These are phyloP conservation scores for Zaprionus nigranus DNA, from an alignment of 1,140 invertebrate genomes.

Conservation along the genomic window DNA sequence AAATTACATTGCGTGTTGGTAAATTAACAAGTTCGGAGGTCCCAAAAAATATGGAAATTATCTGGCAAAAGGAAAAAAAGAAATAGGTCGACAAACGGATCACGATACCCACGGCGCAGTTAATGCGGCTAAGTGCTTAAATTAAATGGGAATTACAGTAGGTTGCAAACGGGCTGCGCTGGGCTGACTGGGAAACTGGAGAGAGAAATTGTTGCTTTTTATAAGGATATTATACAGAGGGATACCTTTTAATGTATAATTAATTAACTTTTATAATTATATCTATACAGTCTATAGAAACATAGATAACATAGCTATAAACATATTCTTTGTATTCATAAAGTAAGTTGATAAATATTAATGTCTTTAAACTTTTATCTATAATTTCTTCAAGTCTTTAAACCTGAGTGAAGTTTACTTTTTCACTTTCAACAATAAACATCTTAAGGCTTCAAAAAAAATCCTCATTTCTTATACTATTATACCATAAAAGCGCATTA, in stretches of 20 bases:
- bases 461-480: neutral
- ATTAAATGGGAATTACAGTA: constrained; percentile 14
- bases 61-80: constrained; percentile 28
- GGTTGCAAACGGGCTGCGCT: neutral
- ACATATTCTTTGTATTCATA: neutral
- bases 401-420: neutral
- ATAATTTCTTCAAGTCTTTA: neutral
- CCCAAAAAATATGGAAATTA: constrained; percentile 50
- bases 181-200: neutral
- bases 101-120: constrained; percentile 2
- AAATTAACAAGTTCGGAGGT: constrained; percentile 51
- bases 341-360: neutral
- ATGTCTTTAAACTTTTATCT: neutral
- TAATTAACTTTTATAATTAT: neutral
- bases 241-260: neutral
- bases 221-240: neutral
- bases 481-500: neutral
- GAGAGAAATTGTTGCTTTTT: neutral
- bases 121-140: constrained; percentile 20
- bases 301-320: no score
- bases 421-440: neutral
- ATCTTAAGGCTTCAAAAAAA: neutral
- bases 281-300: no score
- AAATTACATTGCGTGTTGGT: constrained; percentile 71
- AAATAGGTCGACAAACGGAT: constrained; percentile 27